phyloP scores from a whole-genome alignment of 1,140 invertebrate genomes.

The Hypothenemus hampei region DNA sequence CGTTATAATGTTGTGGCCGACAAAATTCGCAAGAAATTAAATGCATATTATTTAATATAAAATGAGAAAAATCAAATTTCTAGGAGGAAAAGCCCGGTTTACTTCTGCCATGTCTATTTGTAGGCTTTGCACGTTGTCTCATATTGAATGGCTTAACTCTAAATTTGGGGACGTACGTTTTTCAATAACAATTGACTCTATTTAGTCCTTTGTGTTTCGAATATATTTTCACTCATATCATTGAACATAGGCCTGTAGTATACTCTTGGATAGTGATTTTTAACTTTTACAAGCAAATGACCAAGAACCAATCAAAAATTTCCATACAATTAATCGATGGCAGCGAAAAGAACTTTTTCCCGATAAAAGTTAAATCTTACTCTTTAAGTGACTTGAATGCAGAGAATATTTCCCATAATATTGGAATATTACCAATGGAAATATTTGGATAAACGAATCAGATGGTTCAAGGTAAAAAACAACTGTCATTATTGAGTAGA shows the following conservation, averaged over 20 bases:
- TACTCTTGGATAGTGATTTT: slow-evolving; percentile 21
- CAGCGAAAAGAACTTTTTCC: background rate
- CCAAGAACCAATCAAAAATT: background rate
- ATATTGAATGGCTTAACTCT: slow-evolving; percentile 12
- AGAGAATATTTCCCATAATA: background rate
- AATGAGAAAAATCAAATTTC: background rate
- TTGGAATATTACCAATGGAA: background rate
- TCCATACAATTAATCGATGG: background rate
- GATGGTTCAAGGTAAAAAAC: background rate
- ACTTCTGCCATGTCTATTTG: slow-evolving; percentile 24
- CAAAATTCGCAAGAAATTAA: slow-evolving; percentile 18
- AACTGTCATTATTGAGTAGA: background rate
- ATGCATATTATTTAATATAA: background rate
- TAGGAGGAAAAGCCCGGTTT: slow-evolving; percentile 18
- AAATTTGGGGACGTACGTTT: slow-evolving; percentile 15
- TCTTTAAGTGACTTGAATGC: background rate
- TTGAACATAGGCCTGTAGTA: slow-evolving; percentile 21
- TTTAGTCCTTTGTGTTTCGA: slow-evolving; percentile 17
- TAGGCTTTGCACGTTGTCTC: slow-evolving; percentile 14
- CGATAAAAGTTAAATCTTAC: background rate
- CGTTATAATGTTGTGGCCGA: slow-evolving; percentile 28
- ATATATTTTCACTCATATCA: slow-evolving; percentile 14
- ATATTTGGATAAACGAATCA: background rate
- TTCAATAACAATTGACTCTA: slow-evolving; percentile 5
- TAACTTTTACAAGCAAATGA: background rate